phyloP scores from a whole-genome alignment of 2,113 vertebrate genomes.

The Elanoides forficatus region DNA sequence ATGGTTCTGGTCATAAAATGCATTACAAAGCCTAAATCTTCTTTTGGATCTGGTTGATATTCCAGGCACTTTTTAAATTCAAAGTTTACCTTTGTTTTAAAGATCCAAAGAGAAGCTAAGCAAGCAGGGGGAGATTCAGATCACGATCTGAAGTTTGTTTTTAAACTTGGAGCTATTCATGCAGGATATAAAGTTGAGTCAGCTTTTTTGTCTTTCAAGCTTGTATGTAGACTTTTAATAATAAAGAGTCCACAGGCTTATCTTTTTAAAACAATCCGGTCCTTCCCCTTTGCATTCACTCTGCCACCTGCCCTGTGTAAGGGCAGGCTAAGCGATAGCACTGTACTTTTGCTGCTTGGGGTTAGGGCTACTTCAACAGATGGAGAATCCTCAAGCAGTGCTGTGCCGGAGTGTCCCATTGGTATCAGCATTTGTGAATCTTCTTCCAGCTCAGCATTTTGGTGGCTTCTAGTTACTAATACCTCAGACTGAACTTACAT shows the following conservation, averaged over 20 bases:
- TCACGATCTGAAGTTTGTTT: neutral
- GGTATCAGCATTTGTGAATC: neutral
- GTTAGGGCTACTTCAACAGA: neutral
- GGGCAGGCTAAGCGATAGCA: neutral
- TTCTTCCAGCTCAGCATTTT: neutral
- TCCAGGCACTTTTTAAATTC: neutral
- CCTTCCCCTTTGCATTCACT: neutral
- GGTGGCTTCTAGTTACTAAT: neutral
- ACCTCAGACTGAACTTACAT: neutral
- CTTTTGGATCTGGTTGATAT: neutral
- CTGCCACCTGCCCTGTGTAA: neutral
- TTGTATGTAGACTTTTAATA: neutral
- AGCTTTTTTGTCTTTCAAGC: neutral
- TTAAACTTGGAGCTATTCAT: neutral
- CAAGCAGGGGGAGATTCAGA: neutral
- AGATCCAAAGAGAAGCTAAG: neutral
- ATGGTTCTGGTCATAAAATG: neutral
- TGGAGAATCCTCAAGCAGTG: neutral
- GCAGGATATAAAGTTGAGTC: neutral
- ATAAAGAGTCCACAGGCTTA: neutral
- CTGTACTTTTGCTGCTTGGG: neutral
- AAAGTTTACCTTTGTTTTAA: neutral
- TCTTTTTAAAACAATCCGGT: neutral
- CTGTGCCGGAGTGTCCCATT: neutral
- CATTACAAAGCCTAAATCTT: neutral